These are phyloP conservation scores for Myotis brandtii DNA, from an alignment of 2,113 vertebrate genomes.

Conservation along the genomic window DNA sequence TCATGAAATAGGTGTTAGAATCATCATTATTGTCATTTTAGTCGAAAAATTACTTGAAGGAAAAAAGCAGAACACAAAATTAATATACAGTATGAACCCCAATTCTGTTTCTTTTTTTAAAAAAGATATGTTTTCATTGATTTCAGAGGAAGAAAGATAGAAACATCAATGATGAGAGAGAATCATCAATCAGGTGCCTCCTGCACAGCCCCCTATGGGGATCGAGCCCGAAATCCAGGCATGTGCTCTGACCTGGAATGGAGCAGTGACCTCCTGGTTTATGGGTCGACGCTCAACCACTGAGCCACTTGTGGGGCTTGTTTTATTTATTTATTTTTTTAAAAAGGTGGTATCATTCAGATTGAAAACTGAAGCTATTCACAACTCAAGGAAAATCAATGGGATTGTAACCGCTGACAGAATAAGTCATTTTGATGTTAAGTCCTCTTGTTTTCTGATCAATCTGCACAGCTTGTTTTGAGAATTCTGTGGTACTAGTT, in stretches of 20 bases:
- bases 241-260: no score
- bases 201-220: no score
- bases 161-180: no score
- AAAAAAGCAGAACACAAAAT: not conserved
- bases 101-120: not conserved
- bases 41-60: not conserved
- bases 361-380: not conserved
- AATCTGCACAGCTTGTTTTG: slow-evolving; percentile 9
- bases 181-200: no score
- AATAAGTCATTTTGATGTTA: slow-evolving; percentile 28
- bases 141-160: no score
- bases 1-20: not conserved
- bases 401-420: not conserved
- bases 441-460: slow-evolving; percentile 26
- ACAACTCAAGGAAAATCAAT: slow-evolving; percentile 42
- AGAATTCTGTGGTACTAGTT: slow-evolving; percentile 25
- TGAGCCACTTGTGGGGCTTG: no score
- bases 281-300: no score
- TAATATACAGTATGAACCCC: not conserved
- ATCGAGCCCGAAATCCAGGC: no score
- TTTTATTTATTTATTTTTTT: no score
- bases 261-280: no score
- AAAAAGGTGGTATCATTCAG: not conserved
- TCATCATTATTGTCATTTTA: not conserved
- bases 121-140: no score